Percentiles rank a stretch among this genome's conserved stretches.
Evolutionary conservation across 2,797 vertebrate genomes (phyloP).

Genomic region (Crocodylus rhombifer): DNA sequence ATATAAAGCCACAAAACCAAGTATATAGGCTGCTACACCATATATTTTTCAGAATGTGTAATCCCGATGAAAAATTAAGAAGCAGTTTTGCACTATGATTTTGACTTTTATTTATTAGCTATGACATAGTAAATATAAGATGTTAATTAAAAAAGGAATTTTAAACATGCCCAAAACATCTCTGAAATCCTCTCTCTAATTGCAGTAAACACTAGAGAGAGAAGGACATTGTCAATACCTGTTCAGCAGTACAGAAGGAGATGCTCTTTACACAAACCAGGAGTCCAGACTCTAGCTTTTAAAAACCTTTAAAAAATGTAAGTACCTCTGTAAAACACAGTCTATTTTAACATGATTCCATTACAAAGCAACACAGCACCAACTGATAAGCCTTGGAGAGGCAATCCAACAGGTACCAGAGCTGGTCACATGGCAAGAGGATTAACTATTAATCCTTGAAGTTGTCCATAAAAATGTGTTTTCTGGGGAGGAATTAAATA

Average conservation of each 20-base stretch:
- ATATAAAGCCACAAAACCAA: conserved; percentile 17
- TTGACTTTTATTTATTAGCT: conserved; percentile 42
- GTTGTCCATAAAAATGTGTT: background rate
- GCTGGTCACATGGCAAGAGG: background rate
- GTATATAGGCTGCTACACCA: background rate
- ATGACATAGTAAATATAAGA: background rate
- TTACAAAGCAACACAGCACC: conserved; percentile 5
- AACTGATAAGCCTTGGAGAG: conserved; percentile 2
- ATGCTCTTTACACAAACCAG: background rate
- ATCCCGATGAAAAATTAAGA: conserved; percentile 26
- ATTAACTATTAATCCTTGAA: conserved; percentile 21
- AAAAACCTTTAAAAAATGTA: conserved; percentile 8
- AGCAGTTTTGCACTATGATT: conserved; percentile 44
- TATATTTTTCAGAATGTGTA: conserved; percentile 20
- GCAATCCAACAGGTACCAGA: conserved; percentile 2
- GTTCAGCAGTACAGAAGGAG: background rate
- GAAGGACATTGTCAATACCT: background rate
- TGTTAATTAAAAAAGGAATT: background rate
- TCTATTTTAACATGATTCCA: background rate
- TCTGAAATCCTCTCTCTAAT: background rate
- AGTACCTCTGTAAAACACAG: background rate
- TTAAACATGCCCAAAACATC: background rate
- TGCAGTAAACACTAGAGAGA: background rate
- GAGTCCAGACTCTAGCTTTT: background rate
- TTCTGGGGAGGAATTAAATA: conserved; percentile 17